phyloP scores from a whole-genome alignment of 2,888 invertebrate species.

The Tetrapedia diversipes region DNA sequence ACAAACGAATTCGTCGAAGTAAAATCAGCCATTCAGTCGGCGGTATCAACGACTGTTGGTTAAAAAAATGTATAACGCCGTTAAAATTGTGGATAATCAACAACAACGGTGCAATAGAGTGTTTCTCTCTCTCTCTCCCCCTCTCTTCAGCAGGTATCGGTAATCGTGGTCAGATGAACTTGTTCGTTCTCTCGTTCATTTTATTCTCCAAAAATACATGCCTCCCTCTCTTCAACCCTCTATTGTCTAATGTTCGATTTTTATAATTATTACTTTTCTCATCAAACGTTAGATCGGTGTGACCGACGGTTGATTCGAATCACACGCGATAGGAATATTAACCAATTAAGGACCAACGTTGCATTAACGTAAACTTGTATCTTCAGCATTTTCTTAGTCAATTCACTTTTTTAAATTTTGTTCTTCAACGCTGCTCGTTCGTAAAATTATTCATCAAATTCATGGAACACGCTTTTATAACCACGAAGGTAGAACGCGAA shows the following conservation, averaged over 20 bases:
- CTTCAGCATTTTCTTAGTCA: too few species aligned
- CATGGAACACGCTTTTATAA: too few species aligned
- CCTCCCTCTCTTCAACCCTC: conserved; percentile 16
- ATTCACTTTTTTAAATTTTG: too few species aligned
- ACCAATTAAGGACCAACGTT: too few species aligned
- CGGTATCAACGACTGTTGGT: conserved; percentile 16
- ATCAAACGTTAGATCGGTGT: not conserved
- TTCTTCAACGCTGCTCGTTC: too few species aligned
- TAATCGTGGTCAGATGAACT: conserved; percentile 70
- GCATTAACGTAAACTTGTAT: too few species aligned
- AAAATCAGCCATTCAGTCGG: conserved; percentile 24
- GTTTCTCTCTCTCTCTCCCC: too few species aligned
- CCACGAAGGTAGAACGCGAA: too few species aligned
- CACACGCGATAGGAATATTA: too few species aligned
- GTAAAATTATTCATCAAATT: too few species aligned
- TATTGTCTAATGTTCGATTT: conserved; percentile 40
- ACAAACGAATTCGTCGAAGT: conserved; percentile 26
- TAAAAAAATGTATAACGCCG: conserved; percentile 57
- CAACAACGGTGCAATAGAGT: conserved; percentile 64
- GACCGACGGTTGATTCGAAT: too few species aligned
- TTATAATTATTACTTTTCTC: not conserved
- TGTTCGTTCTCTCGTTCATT: conserved; percentile 30
- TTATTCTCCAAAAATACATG: conserved; percentile 61
- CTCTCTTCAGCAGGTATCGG: conserved; percentile 71
- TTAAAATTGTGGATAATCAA: conserved; percentile 67